Evolutionary conservation across 2,113 vertebrate genomes (phyloP).

Genomic region (Corynorhinus townsendii): DNA sequence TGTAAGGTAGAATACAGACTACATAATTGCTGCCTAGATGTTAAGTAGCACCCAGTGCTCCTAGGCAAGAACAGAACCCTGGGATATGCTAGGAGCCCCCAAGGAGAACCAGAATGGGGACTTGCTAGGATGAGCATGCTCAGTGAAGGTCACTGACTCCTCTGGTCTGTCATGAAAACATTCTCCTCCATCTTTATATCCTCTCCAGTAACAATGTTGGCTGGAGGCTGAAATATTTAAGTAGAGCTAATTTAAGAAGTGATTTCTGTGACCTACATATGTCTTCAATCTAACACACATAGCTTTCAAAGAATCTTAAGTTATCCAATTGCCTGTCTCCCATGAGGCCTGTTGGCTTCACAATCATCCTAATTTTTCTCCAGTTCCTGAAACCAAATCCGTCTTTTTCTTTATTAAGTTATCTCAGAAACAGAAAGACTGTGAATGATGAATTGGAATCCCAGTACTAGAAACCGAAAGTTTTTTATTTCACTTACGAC

Average conservation of each 20-base stretch:
- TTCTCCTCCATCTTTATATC: not conserved
- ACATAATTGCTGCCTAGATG: not conserved
- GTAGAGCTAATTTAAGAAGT: not conserved
- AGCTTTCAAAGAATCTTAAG: not conserved
- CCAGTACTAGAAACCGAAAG: not conserved
- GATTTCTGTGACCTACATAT: not conserved
- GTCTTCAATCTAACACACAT: not conserved
- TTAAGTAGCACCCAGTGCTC: not conserved
- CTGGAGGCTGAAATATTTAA: not conserved
- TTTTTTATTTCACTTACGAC: not conserved
- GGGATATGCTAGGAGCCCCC: not conserved
- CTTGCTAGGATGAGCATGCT: not conserved
- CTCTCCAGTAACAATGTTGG: not conserved
- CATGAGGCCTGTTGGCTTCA: not conserved
- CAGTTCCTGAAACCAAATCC: not conserved
- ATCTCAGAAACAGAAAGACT: not conserved
- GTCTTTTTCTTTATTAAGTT: conserved; percentile 15
- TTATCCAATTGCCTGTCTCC: not conserved
- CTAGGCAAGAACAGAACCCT: not conserved
- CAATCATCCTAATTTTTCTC: conserved; percentile 18
- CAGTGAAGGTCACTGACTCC: not conserved
- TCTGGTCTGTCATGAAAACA: not conserved
- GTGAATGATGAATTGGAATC: not conserved
- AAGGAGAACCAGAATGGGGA: not conserved
- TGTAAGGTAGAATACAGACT: not conserved